Evolutionary conservation across 2,797 vertebrate genomes (phyloP), one percentile per base, ranked within the genome.

Genomic region (Tympanoctomys barrerae): DNA sequence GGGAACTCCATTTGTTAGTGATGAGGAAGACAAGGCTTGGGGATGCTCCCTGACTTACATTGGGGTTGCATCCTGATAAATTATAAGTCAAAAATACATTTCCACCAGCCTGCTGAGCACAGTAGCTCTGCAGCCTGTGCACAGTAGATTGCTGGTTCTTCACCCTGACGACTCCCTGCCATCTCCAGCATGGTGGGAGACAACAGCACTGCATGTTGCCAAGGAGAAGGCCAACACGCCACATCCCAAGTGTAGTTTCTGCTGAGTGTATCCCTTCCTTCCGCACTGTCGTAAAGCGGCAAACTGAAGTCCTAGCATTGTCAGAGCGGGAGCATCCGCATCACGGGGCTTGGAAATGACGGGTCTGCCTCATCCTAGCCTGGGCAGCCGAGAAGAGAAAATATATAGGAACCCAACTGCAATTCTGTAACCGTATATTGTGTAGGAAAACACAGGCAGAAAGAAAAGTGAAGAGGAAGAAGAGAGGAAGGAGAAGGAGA

Each of bases 321-420:
- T 31, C 10, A n/a, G n/a, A 46, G 26, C 36, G 11, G 22, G 16
- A 28, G 1, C 66, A 62, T 79, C 54, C 19, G 9, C 31, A 21
- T 24, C 16, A 21, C 31, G 18, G 13, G 16, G 1, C 7, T 31
- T 4, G 14, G 52, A 52, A 5, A 24, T 18, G 46, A 11, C 8
- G 10, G 22, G 11, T 75, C 33, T 42, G 33, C 31, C 0, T 0
- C 3, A 13, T 5, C 1, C 33, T 6, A 7, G n/a, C 39, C 5
- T 18, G 49, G 87, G 24, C 21, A 2, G 19, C 1, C 42, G 64
- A 33, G 87, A 92, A 77, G 52, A 2, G 3, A 75, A 90, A 89
- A 19, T 31, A 21, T 1, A 4, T 26, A 46, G 24, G 57, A 61
- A 73, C 31, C 49, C 33, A 31, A 31, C 28, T 79, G 0, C 42